phyloP scores from a whole-genome alignment of 2,113 vertebrate species.

The Acinonyx jubatus region DNA sequence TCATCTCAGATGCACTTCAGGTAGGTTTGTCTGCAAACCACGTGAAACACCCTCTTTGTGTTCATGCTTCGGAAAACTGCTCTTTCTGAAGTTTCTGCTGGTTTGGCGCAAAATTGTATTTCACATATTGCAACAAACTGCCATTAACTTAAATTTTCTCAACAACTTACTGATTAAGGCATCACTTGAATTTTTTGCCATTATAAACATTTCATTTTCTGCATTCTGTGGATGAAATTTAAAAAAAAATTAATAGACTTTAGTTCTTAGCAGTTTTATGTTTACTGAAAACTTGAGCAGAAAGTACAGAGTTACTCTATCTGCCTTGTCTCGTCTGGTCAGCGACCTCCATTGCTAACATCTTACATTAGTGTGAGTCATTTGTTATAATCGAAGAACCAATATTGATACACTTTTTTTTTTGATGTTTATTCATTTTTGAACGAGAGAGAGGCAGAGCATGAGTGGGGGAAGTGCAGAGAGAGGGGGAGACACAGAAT shows the following conservation, averaged over 20 bases:
- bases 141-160: neutral
- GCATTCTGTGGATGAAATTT: neutral
- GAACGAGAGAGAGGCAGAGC: too few relatives aligned
- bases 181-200: neutral
- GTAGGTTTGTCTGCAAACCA: neutral
- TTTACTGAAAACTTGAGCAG: neutral
- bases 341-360: too few relatives aligned
- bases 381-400: neutral
- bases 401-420: too few relatives aligned
- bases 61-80: neutral
- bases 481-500: too few relatives aligned
- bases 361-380: fast-evolving
- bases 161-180: neutral
- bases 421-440: too few relatives aligned
- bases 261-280: neutral
- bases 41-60: fast-evolving
- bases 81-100: too few relatives aligned
- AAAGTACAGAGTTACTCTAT: neutral
- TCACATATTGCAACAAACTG: fast-evolving
- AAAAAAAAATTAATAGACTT: neutral
- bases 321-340: fast-evolving
- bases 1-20: too few relatives aligned
- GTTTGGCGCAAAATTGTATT: fast-evolving
- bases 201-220: neutral
- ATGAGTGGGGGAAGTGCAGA: too few relatives aligned